phyloP scores from a whole-genome alignment of 1,140 invertebrate genomes.

The Aphaenogaster rudis region DNA sequence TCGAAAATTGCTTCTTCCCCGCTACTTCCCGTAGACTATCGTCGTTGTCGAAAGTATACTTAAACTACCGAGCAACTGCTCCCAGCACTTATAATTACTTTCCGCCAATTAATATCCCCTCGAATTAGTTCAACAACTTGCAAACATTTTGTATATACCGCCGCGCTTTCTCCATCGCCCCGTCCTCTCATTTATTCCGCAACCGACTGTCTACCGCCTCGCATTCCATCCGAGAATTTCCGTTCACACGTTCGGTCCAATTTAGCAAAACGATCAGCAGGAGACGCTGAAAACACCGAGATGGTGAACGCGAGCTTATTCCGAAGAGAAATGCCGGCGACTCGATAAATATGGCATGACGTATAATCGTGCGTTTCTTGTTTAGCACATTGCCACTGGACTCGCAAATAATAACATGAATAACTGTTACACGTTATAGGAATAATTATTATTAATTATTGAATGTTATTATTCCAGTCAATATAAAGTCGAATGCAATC shows the following conservation, averaged over 20 bases:
- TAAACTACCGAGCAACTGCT: slow-evolving; percentile 67
- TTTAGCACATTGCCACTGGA: not conserved
- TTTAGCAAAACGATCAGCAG: slow-evolving; percentile 28
- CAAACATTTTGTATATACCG: slow-evolving; percentile 66
- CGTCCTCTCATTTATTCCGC: slow-evolving; percentile 50
- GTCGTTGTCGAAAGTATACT: slow-evolving; percentile 63
- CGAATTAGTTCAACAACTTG: slow-evolving; percentile 68
- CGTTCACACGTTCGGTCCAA: slow-evolving; percentile 35
- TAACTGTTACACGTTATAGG: not conserved
- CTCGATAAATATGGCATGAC: not conserved
- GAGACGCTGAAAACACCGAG: slow-evolving; percentile 11
- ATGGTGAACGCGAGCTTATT: not conserved
- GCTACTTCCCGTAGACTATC: slow-evolving; percentile 44
- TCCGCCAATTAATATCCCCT: slow-evolving; percentile 66
- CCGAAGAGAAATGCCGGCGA: not conserved
- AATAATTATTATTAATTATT: slow-evolving; percentile 54
- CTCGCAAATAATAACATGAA: slow-evolving; percentile 4
- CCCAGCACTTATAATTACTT: slow-evolving; percentile 69
- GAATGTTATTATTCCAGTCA: slow-evolving; percentile 32
- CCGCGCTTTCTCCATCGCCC: slow-evolving; percentile 4
- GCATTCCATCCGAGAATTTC: slow-evolving; percentile 34
- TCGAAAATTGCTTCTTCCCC: slow-evolving; percentile 61
- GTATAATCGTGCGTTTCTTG: not conserved
- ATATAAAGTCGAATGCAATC: slow-evolving; percentile 49
- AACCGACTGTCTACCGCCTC: slow-evolving; percentile 17